A percentile compares a stretch with the other conserved stretches of the same genome.
These are phyloP conservation scores for Phasia obesa DNA, from an alignment of 2,888 invertebrate species.

Conservation along the genomic window DNA sequence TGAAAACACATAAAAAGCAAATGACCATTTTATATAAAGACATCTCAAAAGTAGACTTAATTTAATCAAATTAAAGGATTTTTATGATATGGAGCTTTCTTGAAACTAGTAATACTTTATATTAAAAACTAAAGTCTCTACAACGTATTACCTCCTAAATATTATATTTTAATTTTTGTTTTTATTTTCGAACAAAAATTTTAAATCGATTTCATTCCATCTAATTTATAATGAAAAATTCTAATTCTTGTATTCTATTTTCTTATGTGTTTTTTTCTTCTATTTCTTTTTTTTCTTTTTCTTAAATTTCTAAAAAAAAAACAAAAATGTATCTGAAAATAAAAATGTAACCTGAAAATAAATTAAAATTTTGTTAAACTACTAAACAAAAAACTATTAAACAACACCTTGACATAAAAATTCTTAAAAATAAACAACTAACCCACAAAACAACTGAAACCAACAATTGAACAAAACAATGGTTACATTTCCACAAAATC, in stretches of 20 bases:
- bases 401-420: slow-evolving; percentile 63
- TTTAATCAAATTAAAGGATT: no score
- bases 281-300: slow-evolving; percentile 42
- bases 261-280: slow-evolving; percentile 54
- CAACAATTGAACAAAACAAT: slow-evolving; percentile 54
- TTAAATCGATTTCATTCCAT: slow-evolving; percentile 55
- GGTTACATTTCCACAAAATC: slow-evolving; percentile 48
- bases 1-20: no score
- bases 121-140: no score
- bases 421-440: slow-evolving; percentile 35
- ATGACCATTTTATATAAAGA: no score
- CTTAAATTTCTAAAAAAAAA: slow-evolving; percentile 34
- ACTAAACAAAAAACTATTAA: slow-evolving; percentile 27
- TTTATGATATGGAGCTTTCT: no score
- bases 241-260: slow-evolving; percentile 47
- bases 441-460: slow-evolving; percentile 39
- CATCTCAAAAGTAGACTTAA: no score
- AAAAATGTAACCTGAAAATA: slow-evolving; percentile 28
- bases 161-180: background rate
- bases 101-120: no score
- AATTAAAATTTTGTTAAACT: slow-evolving; percentile 43
- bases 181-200: no score
- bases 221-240: slow-evolving; percentile 37
- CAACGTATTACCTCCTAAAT: background rate
- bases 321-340: slow-evolving; percentile 40